Conservation (phyloP, 1,140 invertebrate genomes). For the Drosophila dunni region DNA sequence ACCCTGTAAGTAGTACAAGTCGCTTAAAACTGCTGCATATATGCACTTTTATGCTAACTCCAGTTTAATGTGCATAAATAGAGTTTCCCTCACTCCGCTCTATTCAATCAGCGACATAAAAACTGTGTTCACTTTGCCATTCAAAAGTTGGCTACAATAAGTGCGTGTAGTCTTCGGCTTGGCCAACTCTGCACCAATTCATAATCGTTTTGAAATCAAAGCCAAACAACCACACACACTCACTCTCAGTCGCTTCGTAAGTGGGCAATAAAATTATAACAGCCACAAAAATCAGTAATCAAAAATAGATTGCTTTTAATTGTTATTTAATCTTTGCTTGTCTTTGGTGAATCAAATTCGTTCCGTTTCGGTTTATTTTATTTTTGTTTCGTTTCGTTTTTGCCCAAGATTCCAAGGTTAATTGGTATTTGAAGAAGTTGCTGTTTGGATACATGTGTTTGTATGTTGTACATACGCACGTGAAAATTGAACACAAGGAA, state of each 20-base stretch:
- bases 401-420: conserved; percentile 61
- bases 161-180: conserved; percentile 8
- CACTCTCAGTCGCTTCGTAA: conserved; percentile 40
- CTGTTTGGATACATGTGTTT: conserved; percentile 1
- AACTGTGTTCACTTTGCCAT: too few relatives aligned
- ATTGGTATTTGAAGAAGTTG: conserved; percentile 60
- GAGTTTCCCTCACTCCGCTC: too few relatives aligned
- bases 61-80: too few relatives aligned
- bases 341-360: conserved; percentile 38
- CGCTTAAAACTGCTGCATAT: too few relatives aligned
- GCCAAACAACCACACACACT: conserved; percentile 11
- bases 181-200: neutral
- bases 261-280: conserved; percentile 71
- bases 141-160: neutral
- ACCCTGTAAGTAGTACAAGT: neutral
- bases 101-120: too few relatives aligned
- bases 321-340: conserved; percentile 69
- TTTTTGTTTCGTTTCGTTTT: conserved; percentile 11
- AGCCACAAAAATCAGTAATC: conserved; percentile 69
- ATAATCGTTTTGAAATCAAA: conserved; percentile 18
- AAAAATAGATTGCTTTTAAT: conserved; percentile 76
- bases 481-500: conserved; percentile 11
- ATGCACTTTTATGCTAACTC: too few relatives aligned
- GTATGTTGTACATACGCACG: conserved; percentile 10
- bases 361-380: conserved; percentile 26